A percentile compares a stretch with the other conserved stretches of the same genome.
phyloP scores from a whole-genome alignment of 2,888 invertebrate species.

The Pandemis heparana region DNA sequence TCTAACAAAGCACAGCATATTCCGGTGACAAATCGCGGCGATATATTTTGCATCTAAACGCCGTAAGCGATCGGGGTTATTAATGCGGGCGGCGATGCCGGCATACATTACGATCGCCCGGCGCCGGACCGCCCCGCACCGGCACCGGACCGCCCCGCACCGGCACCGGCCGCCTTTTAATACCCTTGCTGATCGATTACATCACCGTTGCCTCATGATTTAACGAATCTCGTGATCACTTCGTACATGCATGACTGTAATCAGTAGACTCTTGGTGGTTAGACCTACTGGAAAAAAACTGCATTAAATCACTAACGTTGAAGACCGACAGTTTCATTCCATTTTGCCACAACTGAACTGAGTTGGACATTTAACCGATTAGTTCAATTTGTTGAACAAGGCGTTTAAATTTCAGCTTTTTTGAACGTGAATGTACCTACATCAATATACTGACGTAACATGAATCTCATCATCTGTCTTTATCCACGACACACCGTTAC shows the following conservation, averaged over 20 bases:
- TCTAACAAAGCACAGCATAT: conserved; percentile 18
- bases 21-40: conserved; percentile 22
- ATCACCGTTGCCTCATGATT: background rate
- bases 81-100: conserved; percentile 15
- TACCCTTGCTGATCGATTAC: background rate
- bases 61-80: conserved; percentile 14
- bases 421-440: too few species aligned
- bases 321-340: too few species aligned
- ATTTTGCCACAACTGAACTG: too few species aligned
- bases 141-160: background rate
- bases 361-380: too few species aligned
- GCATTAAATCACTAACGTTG: too few species aligned
- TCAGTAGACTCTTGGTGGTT: too few species aligned
- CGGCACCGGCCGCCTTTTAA: background rate
- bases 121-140: background rate
- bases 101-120: conserved; percentile 17
- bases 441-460: background rate
- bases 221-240: background rate
- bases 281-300: too few species aligned
- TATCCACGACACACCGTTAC: background rate
- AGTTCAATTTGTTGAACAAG: too few species aligned
- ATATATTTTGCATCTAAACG: conserved; percentile 22
- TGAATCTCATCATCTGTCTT: background rate
- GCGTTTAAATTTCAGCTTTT: too few species aligned
- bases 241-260: background rate